Percentiles rank a stretch among this genome's conserved stretches.
phyloP scores from a whole-genome alignment of 2,888 invertebrate genomes.

The Leptopilina drosophilae region DNA sequence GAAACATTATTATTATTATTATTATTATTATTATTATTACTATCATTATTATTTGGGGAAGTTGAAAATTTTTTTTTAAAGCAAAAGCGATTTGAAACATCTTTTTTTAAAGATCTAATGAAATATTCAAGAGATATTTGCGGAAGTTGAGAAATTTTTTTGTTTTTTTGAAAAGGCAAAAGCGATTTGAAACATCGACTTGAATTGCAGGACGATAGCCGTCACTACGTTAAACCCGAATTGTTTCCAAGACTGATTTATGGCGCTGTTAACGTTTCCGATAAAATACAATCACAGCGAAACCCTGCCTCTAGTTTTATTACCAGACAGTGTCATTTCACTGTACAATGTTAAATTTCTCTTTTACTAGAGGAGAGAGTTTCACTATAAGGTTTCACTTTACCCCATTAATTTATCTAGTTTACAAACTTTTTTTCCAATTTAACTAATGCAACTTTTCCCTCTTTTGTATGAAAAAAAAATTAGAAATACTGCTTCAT shows the following conservation, averaged over 20 bases:
- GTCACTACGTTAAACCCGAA: slow-evolving; percentile 57
- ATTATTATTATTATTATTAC: too few species aligned
- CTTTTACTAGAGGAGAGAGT: slow-evolving; percentile 40
- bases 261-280: slow-evolving; percentile 72
- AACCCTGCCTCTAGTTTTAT: slow-evolving; percentile 65
- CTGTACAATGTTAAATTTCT: slow-evolving; percentile 52
- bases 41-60: too few species aligned
- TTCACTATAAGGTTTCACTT: slow-evolving; percentile 39
- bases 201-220: slow-evolving; percentile 65
- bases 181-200: slow-evolving; percentile 52
- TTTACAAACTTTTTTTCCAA: background rate
- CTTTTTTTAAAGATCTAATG: background rate
- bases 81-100: slow-evolving; percentile 10
- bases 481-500: too few species aligned
- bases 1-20: too few species aligned
- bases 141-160: too few species aligned
- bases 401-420: background rate
- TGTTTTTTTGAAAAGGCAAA: too few species aligned
- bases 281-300: slow-evolving; percentile 69
- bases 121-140: too few species aligned
- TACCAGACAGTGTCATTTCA: slow-evolving; percentile 57
- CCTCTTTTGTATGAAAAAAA: too few species aligned
- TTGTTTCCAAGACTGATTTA: slow-evolving; percentile 69
- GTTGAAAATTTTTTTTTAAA: too few species aligned
- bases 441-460: too few species aligned